Evolutionary conservation across 2,888 invertebrate genomes (phyloP), one percentile per base, ranked within the genome.

Genomic region (Leucophenga maculata): DNA sequence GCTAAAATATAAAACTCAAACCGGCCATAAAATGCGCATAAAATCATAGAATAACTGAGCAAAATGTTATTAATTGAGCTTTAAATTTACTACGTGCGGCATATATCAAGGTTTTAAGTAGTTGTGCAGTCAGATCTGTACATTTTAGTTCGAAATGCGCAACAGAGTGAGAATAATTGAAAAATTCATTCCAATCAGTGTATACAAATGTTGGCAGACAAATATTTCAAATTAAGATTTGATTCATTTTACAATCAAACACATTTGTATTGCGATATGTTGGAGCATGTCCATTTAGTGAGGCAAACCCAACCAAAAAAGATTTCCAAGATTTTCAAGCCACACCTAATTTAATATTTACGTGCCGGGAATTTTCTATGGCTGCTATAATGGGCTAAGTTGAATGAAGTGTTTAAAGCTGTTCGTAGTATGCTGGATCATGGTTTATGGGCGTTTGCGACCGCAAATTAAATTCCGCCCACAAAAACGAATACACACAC

Each of bases 41-140:
- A 32, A 16, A 59, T 26, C 31, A 59, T 31, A n/a, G 14, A 14
- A 11, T 31, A 60, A 16, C 18, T 60, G 32, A 44, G 77, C 76
- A 80, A 83, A 80, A 80, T 82, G 83, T 83, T 80, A 80, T 82
- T 84, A 83, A 79, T 83, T 82, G 78, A 67, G 80, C 79, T 82
- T 84, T 79, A 84, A 79, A 80, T 3, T 39, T n/a, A n/a, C n/a
- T n/a, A n/a, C n/a, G n/a, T n/a, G n/a, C n/a, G n/a, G n/a, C n/a
- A n/a, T n/a, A n/a, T n/a, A n/a, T n/a, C n/a, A n/a, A n/a, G n/a
- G 39, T 39, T 39, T 39, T 6, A 39, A 39, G 8, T 39, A 8
- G 39, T 39, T 39, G 8, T 39, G 3, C 1, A 39, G 11, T 8
- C 39, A 39, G 8, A 39, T 39, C 39, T 6, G 8, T 39, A 39